A percentile compares a stretch with the other conserved stretches of the same genome.
These are phyloP conservation scores for Trypoxylus dichotomus DNA, from an alignment of 1,140 invertebrate genomes.

Conservation along the genomic window DNA sequence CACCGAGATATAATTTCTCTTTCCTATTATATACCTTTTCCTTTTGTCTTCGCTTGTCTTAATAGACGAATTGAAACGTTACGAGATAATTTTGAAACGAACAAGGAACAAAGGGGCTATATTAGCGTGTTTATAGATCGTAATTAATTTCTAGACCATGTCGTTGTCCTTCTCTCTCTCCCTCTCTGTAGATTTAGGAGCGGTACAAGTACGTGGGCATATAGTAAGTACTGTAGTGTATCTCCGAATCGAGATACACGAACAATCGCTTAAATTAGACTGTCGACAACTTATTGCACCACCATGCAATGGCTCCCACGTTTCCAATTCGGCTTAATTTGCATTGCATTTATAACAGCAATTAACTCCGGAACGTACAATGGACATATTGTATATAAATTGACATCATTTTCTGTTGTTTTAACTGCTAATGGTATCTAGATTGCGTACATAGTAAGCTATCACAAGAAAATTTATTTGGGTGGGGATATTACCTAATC, in stretches of 20 bases:
- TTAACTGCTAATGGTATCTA: no score
- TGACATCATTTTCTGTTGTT: neutral
- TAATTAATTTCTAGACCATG: constrained; percentile 15
- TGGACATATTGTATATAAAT: neutral
- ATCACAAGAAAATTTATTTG: no score
- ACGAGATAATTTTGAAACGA: constrained; percentile 18
- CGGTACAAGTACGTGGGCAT: neutral
- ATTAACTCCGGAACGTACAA: neutral
- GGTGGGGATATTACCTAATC: no score
- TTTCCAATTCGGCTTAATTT: constrained; percentile 17
- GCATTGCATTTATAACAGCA: constrained; percentile 1
- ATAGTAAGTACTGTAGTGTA: neutral
- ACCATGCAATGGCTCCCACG: neutral
- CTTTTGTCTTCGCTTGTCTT: constrained; percentile 1
- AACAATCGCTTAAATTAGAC: constrained; percentile 10
- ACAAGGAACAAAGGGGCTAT: constrained; percentile 19
- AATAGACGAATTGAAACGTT: constrained; percentile 18
- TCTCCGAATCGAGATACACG: neutral
- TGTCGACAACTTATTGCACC: constrained; percentile 23
- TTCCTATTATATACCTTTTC: neutral
- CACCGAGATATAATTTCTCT: neutral
- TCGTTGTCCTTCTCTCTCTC: neutral
- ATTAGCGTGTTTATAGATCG: constrained; percentile 17
- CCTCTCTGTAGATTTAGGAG: neutral
- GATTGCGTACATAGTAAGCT: no score